Conservation (phyloP, 1,140 invertebrate genomes). For the Pogonus chalceus region DNA sequence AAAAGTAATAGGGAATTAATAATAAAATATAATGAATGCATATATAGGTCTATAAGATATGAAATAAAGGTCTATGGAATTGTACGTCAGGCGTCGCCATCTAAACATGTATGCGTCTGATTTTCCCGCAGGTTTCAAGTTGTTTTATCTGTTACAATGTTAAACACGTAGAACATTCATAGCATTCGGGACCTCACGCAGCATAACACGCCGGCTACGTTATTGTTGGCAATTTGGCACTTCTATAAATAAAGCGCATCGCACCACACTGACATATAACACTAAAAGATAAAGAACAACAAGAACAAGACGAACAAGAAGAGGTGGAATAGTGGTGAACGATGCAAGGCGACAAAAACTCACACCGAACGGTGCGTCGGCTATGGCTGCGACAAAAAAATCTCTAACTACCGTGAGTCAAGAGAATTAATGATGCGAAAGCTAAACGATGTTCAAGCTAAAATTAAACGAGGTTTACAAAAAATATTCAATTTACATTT, state of each 20-base stretch:
- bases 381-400: background rate
- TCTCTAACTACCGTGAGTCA: slow-evolving; percentile 3
- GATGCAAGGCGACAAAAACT: background rate
- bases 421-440: slow-evolving; percentile 7
- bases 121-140: no score
- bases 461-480: background rate
- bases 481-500: background rate
- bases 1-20: no score
- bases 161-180: background rate
- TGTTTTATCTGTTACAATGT: slow-evolving; percentile 1
- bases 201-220: background rate
- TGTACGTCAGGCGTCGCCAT: no score
- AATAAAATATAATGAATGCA: no score
- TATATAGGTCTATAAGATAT: no score
- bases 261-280: no score
- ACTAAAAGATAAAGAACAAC: no score
- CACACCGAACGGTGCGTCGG: background rate
- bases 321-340: background rate
- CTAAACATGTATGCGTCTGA: no score
- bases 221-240: slow-evolving; percentile 7
- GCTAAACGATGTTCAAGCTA: slow-evolving; percentile 3
- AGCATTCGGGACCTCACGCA: slow-evolving; percentile 1
- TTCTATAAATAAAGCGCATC: background rate
- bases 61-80: no score
- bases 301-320: background rate